Percentiles rank a stretch among this genome's conserved stretches.
Evolutionary conservation across 2,113 vertebrate species (phyloP).

Genomic region (Thamnaconus septentrionalis): DNA sequence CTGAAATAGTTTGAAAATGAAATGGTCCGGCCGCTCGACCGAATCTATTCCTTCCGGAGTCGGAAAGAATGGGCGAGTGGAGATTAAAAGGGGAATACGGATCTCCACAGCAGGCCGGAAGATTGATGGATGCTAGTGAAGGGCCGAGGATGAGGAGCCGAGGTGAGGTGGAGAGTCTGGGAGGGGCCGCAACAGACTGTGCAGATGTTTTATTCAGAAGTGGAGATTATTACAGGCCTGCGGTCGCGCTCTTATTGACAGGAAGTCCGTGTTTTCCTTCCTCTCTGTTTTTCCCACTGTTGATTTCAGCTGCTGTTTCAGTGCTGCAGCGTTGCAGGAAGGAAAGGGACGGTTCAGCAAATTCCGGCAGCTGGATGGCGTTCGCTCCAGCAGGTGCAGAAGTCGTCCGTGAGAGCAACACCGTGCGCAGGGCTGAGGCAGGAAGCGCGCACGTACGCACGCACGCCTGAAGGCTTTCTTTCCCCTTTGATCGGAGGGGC

Average conservation of each 20-base stretch:
- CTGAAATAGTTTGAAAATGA: background rate
- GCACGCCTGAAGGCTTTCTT: background rate
- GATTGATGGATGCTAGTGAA: constrained; percentile 19
- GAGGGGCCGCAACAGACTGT: constrained; percentile 16
- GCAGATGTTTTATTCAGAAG: constrained; percentile 42
- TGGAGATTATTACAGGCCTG: constrained; percentile 32
- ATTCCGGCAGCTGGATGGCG: no score
- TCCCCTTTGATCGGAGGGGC: constrained; percentile 36
- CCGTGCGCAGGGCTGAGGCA: constrained; percentile 3
- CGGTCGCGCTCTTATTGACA: constrained; percentile 42
- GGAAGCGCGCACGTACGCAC: constrained; percentile 2
- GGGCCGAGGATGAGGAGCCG: constrained; percentile 1
- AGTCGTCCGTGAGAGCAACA: constrained; percentile 2
- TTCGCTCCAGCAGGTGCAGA: constrained; percentile 7
- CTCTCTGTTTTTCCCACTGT: background rate
- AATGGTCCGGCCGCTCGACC: background rate
- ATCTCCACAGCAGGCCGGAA: constrained; percentile 16
- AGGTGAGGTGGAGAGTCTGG: background rate
- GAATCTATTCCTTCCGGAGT: background rate
- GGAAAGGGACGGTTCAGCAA: background rate
- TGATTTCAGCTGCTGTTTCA: background rate
- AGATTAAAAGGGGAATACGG: constrained; percentile 25
- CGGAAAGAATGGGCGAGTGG: no score
- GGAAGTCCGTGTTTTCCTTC: constrained; percentile 3
- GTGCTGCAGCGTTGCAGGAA: background rate